Evolutionary conservation across 2,797 vertebrate genomes (phyloP).

Genomic region (Selene dorsalis): DNA sequence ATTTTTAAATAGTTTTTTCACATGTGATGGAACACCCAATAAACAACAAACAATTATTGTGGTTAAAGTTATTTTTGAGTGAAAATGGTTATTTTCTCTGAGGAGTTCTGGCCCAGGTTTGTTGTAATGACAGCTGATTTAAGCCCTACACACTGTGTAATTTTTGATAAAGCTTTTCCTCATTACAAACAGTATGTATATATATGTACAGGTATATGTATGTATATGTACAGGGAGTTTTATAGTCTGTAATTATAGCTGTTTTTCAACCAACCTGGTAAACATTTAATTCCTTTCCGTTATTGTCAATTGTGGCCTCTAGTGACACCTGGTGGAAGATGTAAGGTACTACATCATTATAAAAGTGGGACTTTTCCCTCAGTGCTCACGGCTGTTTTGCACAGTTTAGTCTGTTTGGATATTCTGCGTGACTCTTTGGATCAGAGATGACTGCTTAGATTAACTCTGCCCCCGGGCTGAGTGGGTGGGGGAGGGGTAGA

Average conservation of each 20-base stretch:
- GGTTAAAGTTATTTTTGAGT: not conserved
- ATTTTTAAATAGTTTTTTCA: not conserved
- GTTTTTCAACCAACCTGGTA: not conserved
- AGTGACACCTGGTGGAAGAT: slow-evolving; percentile 4
- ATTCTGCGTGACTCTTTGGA: not conserved
- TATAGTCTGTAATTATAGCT: too few relatives aligned
- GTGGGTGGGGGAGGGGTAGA: not conserved
- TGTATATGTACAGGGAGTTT: too few relatives aligned
- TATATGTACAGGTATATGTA: too few relatives aligned
- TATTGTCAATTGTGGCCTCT: slow-evolving; percentile 1
- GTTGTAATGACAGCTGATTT: not conserved
- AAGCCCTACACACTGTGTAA: not conserved
- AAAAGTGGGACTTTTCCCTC: not conserved
- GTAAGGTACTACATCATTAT: rapidly evolving
- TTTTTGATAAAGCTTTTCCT: too few relatives aligned
- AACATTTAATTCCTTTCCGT: rapidly evolving
- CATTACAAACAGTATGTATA: too few relatives aligned
- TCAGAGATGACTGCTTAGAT: not conserved
- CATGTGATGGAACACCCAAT: too few relatives aligned
- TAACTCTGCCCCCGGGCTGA: not conserved
- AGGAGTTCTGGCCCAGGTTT: not conserved
- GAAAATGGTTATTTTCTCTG: not conserved
- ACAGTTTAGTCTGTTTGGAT: not conserved
- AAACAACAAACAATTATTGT: too few relatives aligned
- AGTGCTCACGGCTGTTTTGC: not conserved